These are phyloP conservation scores for Dryobates pubescens DNA, from an alignment of 2,797 vertebrate genomes.

Conservation along the genomic window DNA sequence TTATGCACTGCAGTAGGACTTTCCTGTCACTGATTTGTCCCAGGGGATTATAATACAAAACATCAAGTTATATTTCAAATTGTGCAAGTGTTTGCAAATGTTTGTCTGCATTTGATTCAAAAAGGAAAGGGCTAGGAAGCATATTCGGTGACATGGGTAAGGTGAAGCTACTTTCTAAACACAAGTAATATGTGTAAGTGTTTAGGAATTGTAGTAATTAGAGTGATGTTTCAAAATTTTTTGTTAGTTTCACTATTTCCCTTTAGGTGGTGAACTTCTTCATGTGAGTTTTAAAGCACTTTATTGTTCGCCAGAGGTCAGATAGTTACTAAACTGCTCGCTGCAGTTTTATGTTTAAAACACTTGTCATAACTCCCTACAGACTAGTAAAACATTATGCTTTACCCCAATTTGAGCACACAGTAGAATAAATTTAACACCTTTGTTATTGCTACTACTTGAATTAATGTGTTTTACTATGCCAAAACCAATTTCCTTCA, in stretches of 20 bases:
- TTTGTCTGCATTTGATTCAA: not conserved
- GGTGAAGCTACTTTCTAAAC: not conserved
- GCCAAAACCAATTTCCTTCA: not conserved
- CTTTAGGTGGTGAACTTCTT: conserved; percentile 47
- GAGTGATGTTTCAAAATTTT: conserved; percentile 25
- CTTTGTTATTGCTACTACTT: conserved; percentile 28
- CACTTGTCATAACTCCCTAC: conserved; percentile 32
- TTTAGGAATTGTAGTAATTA: conserved; percentile 27
- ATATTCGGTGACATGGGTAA: not conserved
- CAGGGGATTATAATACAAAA: not conserved
- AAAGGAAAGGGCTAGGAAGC: not conserved
- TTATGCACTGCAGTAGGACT: not conserved
- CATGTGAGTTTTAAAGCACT: conserved; percentile 51
- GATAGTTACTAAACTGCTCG: conserved; percentile 41
- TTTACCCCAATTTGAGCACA: conserved; percentile 37
- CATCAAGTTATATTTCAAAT: not conserved
- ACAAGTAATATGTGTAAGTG: not conserved
- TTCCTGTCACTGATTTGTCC: not conserved
- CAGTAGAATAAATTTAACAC: conserved; percentile 50
- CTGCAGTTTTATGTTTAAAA: conserved; percentile 58
- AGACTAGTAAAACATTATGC: conserved; percentile 37
- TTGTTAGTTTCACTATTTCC: conserved; percentile 6
- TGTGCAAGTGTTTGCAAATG: not conserved
- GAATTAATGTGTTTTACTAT: conserved; percentile 40
- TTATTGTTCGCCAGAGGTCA: conserved; percentile 70